Evolutionary conservation across 2,113 vertebrate genomes (phyloP).

Genomic region (Cacatua alba): DNA sequence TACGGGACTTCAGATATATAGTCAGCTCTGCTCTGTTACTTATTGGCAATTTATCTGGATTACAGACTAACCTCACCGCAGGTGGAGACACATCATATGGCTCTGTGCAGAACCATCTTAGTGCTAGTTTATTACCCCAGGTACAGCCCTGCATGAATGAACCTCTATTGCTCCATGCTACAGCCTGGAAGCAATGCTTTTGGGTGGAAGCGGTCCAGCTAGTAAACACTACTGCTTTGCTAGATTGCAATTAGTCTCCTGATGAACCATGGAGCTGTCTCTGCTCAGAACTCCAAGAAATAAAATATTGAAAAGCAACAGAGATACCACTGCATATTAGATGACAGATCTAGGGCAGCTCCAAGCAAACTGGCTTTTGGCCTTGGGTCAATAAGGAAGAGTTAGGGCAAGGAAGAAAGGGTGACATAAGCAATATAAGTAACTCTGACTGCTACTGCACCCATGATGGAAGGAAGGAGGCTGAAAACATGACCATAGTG

Average conservation of each 20-base stretch:
- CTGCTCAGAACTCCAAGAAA: neutral
- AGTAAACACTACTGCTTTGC: neutral
- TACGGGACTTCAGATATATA: neutral
- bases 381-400: neutral
- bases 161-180: neutral
- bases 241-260: neutral
- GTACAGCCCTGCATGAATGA: neutral
- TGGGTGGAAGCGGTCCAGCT: neutral
- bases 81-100: neutral
- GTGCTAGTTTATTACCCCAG: neutral
- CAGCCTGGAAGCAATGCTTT: neutral
- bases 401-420: neutral
- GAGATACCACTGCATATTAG: neutral
- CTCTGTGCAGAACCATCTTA: neutral
- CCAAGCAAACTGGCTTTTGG: neutral
- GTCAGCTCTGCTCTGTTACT: neutral
- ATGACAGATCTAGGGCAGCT: neutral
- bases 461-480: neutral
- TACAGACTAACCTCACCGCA: neutral
- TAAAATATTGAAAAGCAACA: neutral
- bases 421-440: neutral
- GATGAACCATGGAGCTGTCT: neutral
- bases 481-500: neutral
- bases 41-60: conserved; percentile 12
- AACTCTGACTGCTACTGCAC: neutral